Evolutionary conservation across 1,140 invertebrate species (phyloP), one percentile per base, ranked within the genome.

Genomic region (Neoseiulus cucumeris): DNA sequence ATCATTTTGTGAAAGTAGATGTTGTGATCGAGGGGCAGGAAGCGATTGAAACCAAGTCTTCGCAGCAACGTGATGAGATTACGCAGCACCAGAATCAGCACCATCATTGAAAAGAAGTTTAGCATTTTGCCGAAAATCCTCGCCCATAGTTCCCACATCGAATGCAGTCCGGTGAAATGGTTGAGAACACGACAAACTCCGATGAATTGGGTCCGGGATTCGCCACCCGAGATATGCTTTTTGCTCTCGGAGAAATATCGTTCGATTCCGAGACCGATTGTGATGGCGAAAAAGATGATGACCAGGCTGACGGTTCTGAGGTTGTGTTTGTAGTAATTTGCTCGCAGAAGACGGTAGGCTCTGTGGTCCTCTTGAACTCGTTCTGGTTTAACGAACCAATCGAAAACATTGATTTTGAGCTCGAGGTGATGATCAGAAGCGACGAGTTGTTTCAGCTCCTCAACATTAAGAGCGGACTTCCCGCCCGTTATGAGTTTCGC

Each of bases 1-100:
- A 87, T 86, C 45, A 92, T 74, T 75, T 93, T 94, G 76, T 97
- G 92, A 68, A 94, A 83, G 75, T 92, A 91, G 68, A 96, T 87
- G 72, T 93, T 87, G 67, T 93, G 85, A 77, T 97, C 92, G 42
- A 96, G 76, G 0, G 91, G 91, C 28, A 96, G 76, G 65, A 86
- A 77, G 0, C 81, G 78, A 67, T 82, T 83, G 33, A 85, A 82
- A 2, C 87, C 87, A 65, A 84, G 80, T 0, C 84, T 85, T 45
- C 91, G 76, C n/a, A 94, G 75, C 72, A 85, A 87, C 0, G 91
- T 95, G 25, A 95, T 84, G 44, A 83, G 85, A 66, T 87, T 84
- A 4, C 91, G 80, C 39, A 94, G 76, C 85, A 95, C 91, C 18
- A 93, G 76, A 0, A 93, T 82, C 45, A 95, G 75, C 0, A 93